Percentiles rank a stretch among this genome's conserved stretches.
These are phyloP conservation scores for Lepidochitona cinerea DNA, from an alignment of 2,888 invertebrate genomes.

Conservation along the genomic window DNA sequence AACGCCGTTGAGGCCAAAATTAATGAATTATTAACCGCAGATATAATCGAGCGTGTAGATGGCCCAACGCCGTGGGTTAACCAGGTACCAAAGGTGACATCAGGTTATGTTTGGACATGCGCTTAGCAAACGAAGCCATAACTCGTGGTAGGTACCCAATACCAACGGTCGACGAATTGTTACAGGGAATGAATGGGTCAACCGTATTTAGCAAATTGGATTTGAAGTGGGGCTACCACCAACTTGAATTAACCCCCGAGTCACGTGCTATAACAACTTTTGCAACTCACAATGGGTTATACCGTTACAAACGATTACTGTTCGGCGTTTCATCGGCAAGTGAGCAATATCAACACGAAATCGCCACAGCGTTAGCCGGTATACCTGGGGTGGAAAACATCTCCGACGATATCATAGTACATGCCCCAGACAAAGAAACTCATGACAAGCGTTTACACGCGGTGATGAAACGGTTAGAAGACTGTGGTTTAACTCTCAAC, in stretches of 20 bases:
- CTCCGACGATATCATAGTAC: conserved; percentile 36
- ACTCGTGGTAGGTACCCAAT: conserved; percentile 24
- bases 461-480: conserved; percentile 9
- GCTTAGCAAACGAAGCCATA: conserved; percentile 27
- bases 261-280: conserved; percentile 46
- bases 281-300: conserved; percentile 37
- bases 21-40: no score
- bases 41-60: no score
- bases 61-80: no score
- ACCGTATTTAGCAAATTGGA: conserved; percentile 43
- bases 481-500: conserved; percentile 17
- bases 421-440: conserved; percentile 21
- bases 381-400: conserved; percentile 26
- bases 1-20: no score
- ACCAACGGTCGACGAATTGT: conserved; percentile 35
- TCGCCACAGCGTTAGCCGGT: conserved; percentile 21
- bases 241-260: conserved; percentile 35
- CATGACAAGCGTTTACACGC: conserved; percentile 24
- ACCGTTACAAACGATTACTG: conserved; percentile 35
- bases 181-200: conserved; percentile 22
- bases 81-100: conserved; percentile 21
- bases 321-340: conserved; percentile 38
- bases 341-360: conserved; percentile 35
- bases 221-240: conserved; percentile 41
- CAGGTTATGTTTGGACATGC: conserved; percentile 28